Evolutionary conservation across 1,140 invertebrate genomes (phyloP).

Genomic region (Wasmannia auropunctata): DNA sequence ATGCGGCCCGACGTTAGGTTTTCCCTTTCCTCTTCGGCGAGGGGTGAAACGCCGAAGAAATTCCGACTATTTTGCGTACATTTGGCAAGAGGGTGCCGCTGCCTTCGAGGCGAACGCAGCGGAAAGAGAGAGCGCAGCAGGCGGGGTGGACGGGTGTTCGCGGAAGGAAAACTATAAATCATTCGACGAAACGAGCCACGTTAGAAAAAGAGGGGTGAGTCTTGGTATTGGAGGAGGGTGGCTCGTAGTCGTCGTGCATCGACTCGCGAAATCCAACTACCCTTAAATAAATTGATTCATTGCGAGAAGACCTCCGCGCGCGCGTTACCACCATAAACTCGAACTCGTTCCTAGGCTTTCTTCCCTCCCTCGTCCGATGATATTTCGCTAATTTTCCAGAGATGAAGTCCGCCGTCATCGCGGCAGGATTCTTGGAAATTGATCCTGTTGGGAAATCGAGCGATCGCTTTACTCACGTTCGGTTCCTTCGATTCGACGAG

Average conservation of each 20-base stretch:
- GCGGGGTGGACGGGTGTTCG: slow-evolving; percentile 64
- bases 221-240: slow-evolving; percentile 62
- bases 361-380: slow-evolving; percentile 70
- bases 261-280: slow-evolving; percentile 85
- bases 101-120: slow-evolving; percentile 43
- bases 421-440: background rate
- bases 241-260: slow-evolving; percentile 81
- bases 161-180: slow-evolving; percentile 84
- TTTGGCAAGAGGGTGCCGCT: slow-evolving; percentile 63
- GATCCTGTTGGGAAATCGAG: background rate
- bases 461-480: background rate
- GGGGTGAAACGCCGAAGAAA: slow-evolving; percentile 67
- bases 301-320: slow-evolving; percentile 75
- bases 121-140: slow-evolving; percentile 45
- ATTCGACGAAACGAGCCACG: slow-evolving; percentile 78
- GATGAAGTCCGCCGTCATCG: slow-evolving; percentile 68
- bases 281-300: slow-evolving; percentile 86
- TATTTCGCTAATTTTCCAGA: slow-evolving; percentile 82
- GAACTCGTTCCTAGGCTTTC: background rate
- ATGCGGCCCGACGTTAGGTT: slow-evolving; percentile 3
- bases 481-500: background rate
- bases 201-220: slow-evolving; percentile 60
- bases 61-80: slow-evolving; percentile 80
- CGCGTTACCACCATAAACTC: slow-evolving; percentile 64
- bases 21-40: slow-evolving; percentile 7